Base-by-base conservation (phyloP, 2,888 invertebrate species). In the Tenodera sinensis region DNA sequence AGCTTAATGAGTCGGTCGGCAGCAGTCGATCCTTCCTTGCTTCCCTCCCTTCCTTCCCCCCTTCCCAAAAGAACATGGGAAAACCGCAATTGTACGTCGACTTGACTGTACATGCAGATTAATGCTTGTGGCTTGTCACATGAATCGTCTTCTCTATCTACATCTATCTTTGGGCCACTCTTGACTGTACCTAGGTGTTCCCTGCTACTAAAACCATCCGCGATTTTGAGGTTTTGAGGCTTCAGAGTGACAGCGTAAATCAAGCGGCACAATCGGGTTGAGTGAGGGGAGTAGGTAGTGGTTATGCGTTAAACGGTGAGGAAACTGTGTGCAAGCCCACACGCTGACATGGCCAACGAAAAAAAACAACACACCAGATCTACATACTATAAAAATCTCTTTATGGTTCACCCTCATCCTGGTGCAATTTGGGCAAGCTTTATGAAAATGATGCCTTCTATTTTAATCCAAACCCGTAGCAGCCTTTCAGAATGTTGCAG, bases 101-200 rank as follows among this genome's bases (percentile, higher is more conserved):
- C 54, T 71, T 71, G 54, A 25, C 54, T 71, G 83, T 28, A 83
- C 28, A 83, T 83, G 47, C 30, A 85, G 85, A 85, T 85, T 85
- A 85, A 85, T 85, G 85, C 30, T n/a, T 85, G 85, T 12, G 85
- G 85, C 47, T 47, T 85, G 85, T 85, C 42, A 42, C 85, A 85
- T 85, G 85, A 47, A 85, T 85, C 85, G 54, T 85, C 84, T 71
- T 71, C 54, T 20, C 54, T 71, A 71, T 25, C 54, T 25, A 71
- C 54, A 71, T 71, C 54, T 71, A 71, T 71, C 54, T 71, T 71
- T 71, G 54, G 54, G 54, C 54, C 54, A 71, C 54, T 71, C 54
- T 71, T 71, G 54, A 71, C 15, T 25, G 54, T 20, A 71, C 54
- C 54, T 71, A 71, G 54, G 54, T 71, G 54, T 71, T 71, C 54